A percentile compares a stretch with the other conserved stretches of the same genome.
Evolutionary conservation across 2,888 invertebrate genomes (phyloP).

Genomic region (Onchidella celtica): DNA sequence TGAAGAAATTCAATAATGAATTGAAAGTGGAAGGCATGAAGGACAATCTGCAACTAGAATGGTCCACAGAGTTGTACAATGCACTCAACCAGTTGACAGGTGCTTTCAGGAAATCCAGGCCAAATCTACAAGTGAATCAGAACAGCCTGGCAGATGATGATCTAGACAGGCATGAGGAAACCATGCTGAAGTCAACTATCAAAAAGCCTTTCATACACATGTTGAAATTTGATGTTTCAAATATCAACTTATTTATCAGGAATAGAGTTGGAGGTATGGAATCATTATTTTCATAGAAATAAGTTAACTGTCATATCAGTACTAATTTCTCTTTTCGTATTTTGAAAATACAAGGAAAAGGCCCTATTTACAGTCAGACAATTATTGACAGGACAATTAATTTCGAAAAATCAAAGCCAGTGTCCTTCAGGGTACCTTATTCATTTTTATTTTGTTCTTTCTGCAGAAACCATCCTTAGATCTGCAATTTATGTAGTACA

Average conservation of each 20-base stretch:
- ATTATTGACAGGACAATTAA: too few species aligned
- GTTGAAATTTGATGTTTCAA: constrained; percentile 61
- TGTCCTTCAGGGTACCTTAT: too few species aligned
- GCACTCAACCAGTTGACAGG: constrained; percentile 64
- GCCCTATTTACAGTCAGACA: too few species aligned
- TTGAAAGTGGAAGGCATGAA: constrained; percentile 69
- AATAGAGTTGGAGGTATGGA: constrained; percentile 70
- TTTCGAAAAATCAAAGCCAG: too few species aligned
- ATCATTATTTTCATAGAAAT: not conserved
- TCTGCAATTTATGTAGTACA: too few species aligned
- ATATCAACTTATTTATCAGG: constrained; percentile 68
- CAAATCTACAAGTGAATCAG: not conserved
- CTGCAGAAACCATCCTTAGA: too few species aligned
- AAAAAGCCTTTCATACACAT: constrained; percentile 11
- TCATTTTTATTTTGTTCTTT: too few species aligned
- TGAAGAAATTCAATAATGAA: constrained; percentile 66
- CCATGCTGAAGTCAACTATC: not conserved
- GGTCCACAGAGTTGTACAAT: constrained; percentile 68
- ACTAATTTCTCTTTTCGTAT: too few species aligned
- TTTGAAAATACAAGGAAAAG: too few species aligned
- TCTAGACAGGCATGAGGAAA: not conserved
- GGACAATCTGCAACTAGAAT: constrained; percentile 74
- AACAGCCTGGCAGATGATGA: not conserved
- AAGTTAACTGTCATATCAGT: too few species aligned
- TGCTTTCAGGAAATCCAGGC: constrained; percentile 55